Percentiles rank a stretch among this genome's conserved stretches.
phyloP scores from a whole-genome alignment of 2,888 invertebrate species.

The Hartigia nigra region DNA sequence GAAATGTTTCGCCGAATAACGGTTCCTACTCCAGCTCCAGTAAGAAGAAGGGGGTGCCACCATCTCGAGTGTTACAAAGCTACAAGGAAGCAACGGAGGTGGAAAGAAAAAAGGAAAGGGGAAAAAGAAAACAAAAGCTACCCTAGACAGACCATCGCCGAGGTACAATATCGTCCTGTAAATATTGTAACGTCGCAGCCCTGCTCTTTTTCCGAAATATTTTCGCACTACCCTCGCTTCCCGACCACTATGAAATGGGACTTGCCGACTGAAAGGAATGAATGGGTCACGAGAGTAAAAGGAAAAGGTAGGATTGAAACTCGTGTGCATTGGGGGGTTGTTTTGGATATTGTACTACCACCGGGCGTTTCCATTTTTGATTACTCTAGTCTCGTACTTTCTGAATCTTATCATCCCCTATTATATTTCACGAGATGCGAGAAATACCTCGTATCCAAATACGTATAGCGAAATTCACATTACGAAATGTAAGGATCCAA shows the following conservation, averaged over 20 bases:
- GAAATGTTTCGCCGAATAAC: conserved; percentile 8
- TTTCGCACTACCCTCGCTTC: neutral
- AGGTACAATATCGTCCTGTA: conserved; percentile 36
- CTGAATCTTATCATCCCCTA: neutral
- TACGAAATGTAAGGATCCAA: neutral
- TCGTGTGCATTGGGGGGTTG: neutral
- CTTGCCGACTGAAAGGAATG: neutral
- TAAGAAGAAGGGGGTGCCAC: neutral
- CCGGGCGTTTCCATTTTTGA: neutral
- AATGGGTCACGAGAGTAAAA: neutral
- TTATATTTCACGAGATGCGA: neutral
- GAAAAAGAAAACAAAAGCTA: conserved; percentile 19
- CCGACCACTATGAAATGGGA: neutral
- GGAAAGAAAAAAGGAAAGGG: conserved; percentile 40
- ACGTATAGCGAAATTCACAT: neutral
- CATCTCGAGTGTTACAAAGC: neutral
- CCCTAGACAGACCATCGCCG: neutral
- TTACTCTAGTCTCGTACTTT: neutral
- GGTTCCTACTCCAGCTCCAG: conserved; percentile 22
- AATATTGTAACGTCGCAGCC: conserved; percentile 27
- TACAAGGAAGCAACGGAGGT: conserved; percentile 20
- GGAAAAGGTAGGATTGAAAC: neutral
- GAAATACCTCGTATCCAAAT: neutral
- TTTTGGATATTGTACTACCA: neutral
- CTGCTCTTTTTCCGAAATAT: conserved; percentile 7